Evolutionary conservation across 2,888 invertebrate genomes (phyloP).

Genomic region (Galeopsomyia nigrocyanea): DNA sequence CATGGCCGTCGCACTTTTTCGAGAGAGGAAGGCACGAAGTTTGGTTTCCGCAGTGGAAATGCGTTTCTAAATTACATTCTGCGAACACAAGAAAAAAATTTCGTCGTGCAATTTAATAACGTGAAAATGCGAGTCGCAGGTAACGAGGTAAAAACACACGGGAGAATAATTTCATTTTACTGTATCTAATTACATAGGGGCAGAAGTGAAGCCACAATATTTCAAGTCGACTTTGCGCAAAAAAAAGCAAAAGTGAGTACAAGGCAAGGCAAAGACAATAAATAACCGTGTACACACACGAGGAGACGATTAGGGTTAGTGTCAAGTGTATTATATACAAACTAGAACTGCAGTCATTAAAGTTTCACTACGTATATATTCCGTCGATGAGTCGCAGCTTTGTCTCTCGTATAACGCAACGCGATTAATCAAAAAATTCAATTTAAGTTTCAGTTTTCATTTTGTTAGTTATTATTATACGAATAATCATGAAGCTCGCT

Average conservation of each 20-base stretch:
- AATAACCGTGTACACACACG: background rate
- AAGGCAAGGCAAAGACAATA: conserved; percentile 31
- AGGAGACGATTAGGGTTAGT: conserved; percentile 30
- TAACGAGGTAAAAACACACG: background rate
- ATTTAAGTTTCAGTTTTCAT: background rate
- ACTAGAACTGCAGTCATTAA: background rate
- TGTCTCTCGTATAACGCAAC: background rate
- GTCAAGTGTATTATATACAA: conserved; percentile 18
- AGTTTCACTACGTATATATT: too few species aligned
- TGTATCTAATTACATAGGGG: conserved; percentile 1
- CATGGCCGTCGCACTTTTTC: conserved; percentile 79
- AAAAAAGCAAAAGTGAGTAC: conserved; percentile 13
- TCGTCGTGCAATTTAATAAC: too few species aligned
- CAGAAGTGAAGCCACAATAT: too few species aligned
- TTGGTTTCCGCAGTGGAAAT: conserved; percentile 81
- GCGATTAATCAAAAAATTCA: conserved; percentile 36
- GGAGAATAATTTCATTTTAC: background rate
- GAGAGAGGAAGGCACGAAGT: conserved; percentile 80
- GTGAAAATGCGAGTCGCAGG: too few species aligned
- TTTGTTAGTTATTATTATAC: conserved; percentile 20
- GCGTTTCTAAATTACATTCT: conserved; percentile 77
- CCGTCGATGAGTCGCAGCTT: background rate
- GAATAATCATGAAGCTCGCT: conserved; percentile 9
- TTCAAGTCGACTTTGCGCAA: background rate
- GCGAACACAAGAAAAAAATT: conserved; percentile 59